phyloP scores from a whole-genome alignment of 2,888 invertebrate genomes.

The Sphaerophoria taeniata region DNA sequence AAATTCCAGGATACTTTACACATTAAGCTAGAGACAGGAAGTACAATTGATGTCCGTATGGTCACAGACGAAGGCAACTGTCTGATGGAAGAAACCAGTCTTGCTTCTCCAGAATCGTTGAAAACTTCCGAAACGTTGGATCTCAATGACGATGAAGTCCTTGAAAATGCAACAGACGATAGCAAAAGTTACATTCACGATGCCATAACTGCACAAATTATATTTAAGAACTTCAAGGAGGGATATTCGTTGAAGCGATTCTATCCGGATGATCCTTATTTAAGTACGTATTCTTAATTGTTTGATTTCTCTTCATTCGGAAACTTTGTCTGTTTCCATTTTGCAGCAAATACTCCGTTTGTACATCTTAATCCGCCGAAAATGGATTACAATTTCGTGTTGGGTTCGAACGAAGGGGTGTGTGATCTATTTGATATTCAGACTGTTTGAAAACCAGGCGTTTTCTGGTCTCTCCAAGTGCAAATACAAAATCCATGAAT shows the following conservation, averaged over 20 bases:
- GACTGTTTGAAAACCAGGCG: constrained; percentile 74
- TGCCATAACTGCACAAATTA: constrained; percentile 80
- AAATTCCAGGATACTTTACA: constrained; percentile 77
- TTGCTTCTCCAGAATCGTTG: background rate
- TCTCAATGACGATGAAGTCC: constrained; percentile 70
- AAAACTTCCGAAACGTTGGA: constrained; percentile 75
- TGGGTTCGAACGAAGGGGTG: constrained; percentile 80
- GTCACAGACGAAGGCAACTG: constrained; percentile 81
- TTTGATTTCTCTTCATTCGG: background rate
- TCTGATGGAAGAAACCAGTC: constrained; percentile 72
- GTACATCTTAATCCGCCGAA: constrained; percentile 80
- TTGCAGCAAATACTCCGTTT: constrained; percentile 80
- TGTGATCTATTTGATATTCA: constrained; percentile 82
- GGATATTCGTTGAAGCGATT: constrained; percentile 80
- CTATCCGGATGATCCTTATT: constrained; percentile 80
- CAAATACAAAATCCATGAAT: constrained; percentile 31
- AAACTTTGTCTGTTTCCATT: background rate
- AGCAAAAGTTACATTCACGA: constrained; percentile 77
- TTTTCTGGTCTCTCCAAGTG: constrained; percentile 8
- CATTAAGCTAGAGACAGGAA: constrained; percentile 80
- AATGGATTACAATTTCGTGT: constrained; percentile 80
- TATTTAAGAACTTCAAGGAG: constrained; percentile 79
- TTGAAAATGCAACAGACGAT: constrained; percentile 74
- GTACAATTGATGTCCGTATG: constrained; percentile 81
- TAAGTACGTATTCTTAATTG: constrained; percentile 75